Evolutionary conservation across 2,797 vertebrate genomes (phyloP), one percentile per base, ranked within the genome.

Genomic region (Alca torda): DNA sequence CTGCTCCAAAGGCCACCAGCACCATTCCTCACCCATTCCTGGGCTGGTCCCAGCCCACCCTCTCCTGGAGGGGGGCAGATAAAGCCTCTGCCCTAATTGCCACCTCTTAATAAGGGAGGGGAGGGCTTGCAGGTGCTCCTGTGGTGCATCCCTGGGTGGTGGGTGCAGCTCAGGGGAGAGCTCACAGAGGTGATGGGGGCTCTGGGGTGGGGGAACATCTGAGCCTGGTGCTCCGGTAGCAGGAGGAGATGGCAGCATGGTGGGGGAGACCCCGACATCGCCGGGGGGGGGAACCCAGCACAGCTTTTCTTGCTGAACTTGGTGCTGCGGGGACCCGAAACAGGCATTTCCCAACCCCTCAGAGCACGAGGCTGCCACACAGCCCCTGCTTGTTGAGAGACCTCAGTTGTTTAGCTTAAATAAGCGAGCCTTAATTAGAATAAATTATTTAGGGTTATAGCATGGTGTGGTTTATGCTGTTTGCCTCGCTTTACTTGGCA

Each of bases 291-390:
- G 25, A 20, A 16, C 18, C 48, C 16, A 26, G 54, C 3, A 3
- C 6, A 5, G 16, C 6, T 15, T 28, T 54, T 43, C 23, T 15
- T 16, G 28, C 14, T 35, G 31, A 67, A 16, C 24, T 17, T 7
- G 23, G 57, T n/a, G 35, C 35, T 19, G 70, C 31, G 11, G 53
- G n/a, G 51, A 20, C 6, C 2, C 0, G 18, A 15, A 30, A 8
- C 4, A 3, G 39, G 39, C 2, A 1, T 23, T 37, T 61, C 26
- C 46, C 15, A 11, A n/a, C 8, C 3, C 1, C 48, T 9, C 65
- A 21, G 23, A 57, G 53, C 50, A 8, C 0, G 5, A 45, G 39
- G 53, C 60, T 67, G 69, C n/a, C 16, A 16, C n/a, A 1, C 28
- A 13, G 57, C 63, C n/a, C 41, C 21, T 19, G 41, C 37, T 63